Percentiles rank a stretch among this genome's conserved stretches.
These are phyloP conservation scores for Acrobasis suavella DNA, from an alignment of 2,888 invertebrate genomes.

Conservation along the genomic window DNA sequence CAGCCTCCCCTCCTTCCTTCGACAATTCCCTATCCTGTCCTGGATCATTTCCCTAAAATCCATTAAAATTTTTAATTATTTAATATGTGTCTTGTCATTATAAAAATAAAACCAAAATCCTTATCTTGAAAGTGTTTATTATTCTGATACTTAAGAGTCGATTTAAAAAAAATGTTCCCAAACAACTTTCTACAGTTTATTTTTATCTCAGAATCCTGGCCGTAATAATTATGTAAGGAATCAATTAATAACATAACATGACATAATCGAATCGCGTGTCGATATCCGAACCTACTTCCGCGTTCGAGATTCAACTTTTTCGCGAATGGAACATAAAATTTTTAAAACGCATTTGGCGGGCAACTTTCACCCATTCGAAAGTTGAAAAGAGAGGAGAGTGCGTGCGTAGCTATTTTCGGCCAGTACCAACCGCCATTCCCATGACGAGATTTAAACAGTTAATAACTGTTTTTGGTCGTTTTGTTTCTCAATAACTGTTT, in stretches of 20 bases:
- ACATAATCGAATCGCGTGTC: constrained; percentile 43
- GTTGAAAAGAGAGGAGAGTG: constrained; percentile 39
- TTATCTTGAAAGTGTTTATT: too few species aligned
- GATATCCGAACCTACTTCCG: constrained; percentile 52
- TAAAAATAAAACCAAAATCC: too few species aligned
- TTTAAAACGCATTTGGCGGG: constrained; percentile 24
- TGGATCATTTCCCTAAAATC: too few species aligned
- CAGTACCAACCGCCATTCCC: constrained; percentile 25
- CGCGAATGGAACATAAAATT: constrained; percentile 23
- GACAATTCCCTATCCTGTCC: too few species aligned
- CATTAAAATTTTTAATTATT: too few species aligned
- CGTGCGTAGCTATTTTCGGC: constrained; percentile 41
- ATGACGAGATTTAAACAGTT: constrained; percentile 29
- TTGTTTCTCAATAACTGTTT: constrained; percentile 28
- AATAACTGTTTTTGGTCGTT: constrained; percentile 27
- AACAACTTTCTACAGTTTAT: constrained; percentile 2
- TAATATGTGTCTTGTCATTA: too few species aligned
- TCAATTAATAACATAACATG: constrained; percentile 36
- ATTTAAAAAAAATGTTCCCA: not conserved
- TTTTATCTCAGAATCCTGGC: constrained; percentile 8
- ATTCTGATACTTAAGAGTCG: not conserved
- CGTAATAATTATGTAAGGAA: constrained; percentile 13
- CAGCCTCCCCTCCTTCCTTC: too few species aligned
- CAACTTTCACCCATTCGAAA: constrained; percentile 48
- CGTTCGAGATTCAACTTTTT: constrained; percentile 47